Percentiles rank a stretch among this genome's conserved stretches.
These are phyloP conservation scores for Zaprionus lineosus DNA, from an alignment of 2,888 invertebrate genomes.

Conservation along the genomic window DNA sequence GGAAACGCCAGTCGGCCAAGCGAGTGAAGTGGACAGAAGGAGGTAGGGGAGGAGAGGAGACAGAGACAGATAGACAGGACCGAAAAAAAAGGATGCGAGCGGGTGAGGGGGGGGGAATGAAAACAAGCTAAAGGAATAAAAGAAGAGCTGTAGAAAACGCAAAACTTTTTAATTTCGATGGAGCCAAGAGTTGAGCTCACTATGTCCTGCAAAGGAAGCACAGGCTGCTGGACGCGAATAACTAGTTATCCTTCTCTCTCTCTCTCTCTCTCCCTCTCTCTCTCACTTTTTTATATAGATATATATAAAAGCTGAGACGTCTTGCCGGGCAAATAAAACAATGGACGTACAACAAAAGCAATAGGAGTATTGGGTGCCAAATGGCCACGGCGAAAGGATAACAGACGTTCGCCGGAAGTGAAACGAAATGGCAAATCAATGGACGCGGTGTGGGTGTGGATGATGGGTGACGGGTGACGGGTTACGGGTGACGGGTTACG, in stretches of 20 bases:
- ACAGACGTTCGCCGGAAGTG: constrained; percentile 47
- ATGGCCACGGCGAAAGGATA: constrained; percentile 60
- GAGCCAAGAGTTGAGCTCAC: constrained; percentile 21
- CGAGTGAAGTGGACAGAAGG: constrained; percentile 35
- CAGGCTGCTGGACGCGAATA: constrained; percentile 71
- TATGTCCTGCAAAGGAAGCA: constrained; percentile 31
- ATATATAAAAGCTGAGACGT: constrained; percentile 55
- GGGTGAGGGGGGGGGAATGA: not conserved
- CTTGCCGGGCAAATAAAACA: constrained; percentile 58
- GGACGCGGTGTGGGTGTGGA: constrained; percentile 1
- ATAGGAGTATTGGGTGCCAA: constrained; percentile 59
- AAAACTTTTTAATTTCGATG: constrained; percentile 69
- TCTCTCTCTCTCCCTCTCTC: too few relatives aligned
- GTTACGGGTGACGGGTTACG: too few relatives aligned
- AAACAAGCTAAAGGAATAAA: constrained; percentile 23
- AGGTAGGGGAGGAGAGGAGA: constrained; percentile 13
- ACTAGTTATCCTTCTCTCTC: too few relatives aligned
- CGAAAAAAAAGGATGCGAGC: constrained; percentile 1
- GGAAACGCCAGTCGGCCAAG: constrained; percentile 35
- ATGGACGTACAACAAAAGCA: constrained; percentile 52
- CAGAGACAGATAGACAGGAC: constrained; percentile 18
- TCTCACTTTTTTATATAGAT: too few relatives aligned
- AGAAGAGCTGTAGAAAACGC: constrained; percentile 40
- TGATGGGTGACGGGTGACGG: not conserved
- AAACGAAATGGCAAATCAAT: constrained; percentile 73